Evolutionary conservation across 2,888 invertebrate species (phyloP).

Genomic region (Marronus borbonicus): DNA sequence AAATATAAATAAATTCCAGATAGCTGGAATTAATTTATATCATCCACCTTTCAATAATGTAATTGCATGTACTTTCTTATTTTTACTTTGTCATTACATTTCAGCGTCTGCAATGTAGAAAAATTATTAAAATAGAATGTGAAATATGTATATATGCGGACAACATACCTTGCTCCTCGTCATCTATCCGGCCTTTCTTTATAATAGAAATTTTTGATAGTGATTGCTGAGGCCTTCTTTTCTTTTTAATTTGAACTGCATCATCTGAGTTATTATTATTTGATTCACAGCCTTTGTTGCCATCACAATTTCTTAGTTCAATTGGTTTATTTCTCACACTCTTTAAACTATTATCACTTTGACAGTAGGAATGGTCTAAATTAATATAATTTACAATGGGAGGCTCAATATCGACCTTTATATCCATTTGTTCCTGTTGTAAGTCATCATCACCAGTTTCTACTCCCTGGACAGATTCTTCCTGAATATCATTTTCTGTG

Average conservation of each 20-base stretch:
- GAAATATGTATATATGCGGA: neutral
- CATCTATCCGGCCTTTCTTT: conserved; percentile 22
- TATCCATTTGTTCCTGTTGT: conserved; percentile 35
- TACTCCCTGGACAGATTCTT: neutral
- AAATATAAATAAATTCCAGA: no score
- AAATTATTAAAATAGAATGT: neutral
- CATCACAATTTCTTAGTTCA: conserved; percentile 37
- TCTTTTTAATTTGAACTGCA: conserved; percentile 44
- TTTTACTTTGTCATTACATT: neutral
- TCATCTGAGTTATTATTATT: conserved; percentile 40
- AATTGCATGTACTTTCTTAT: neutral
- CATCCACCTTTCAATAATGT: neutral
- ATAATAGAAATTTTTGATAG: conserved; percentile 29
- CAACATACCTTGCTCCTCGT: neutral
- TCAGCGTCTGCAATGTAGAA: conserved; percentile 10
- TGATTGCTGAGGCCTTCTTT: conserved; percentile 31
- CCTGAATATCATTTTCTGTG: conserved; percentile 20
- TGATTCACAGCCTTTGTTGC: conserved; percentile 26
- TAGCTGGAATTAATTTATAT: conserved; percentile 5
- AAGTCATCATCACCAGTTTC: conserved; percentile 36
- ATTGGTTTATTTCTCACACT: conserved; percentile 29
- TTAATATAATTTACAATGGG: conserved; percentile 40
- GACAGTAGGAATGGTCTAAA: conserved; percentile 53
- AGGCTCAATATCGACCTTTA: conserved; percentile 49
- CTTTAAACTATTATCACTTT: conserved; percentile 21